Base-by-base conservation (phyloP, 2,113 vertebrate genomes). In the Bungarus multicinctus region DNA sequence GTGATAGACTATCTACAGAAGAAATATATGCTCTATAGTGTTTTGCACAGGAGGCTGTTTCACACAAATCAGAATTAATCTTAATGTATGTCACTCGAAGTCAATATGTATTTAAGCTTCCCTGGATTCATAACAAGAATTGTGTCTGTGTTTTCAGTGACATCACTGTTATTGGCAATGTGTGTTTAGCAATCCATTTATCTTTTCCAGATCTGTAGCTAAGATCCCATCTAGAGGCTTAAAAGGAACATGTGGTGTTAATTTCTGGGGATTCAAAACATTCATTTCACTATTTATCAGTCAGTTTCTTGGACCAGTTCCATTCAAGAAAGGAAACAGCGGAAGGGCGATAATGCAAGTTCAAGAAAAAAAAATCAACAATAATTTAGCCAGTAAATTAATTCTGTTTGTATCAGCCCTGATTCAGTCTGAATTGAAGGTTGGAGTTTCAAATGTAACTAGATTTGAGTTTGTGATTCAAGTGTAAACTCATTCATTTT, bases 91-190 rank as follows among this genome's bases (percentile, higher is more conserved):
- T 90, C 1, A 89, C 81, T 64, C 27, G 58, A 93, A 86, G 1
- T 12, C 53, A 20, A 89, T 92, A 25, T 92, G 20, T 81, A 5
- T 94, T 91, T 92, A 92, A 90, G 10, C 3, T 91, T 90, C 27
- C 12, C 27, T 3, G 87, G 16, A 45, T 53, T 91, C 0, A 30
- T 22, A 0, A 3, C 47, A 43, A 50, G 54, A 88, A 91, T 64
- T 60, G n/a, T 53, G 34, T 93, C 86, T 53, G 1, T 93, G 90
- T 92, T 91, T 45, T 91, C 1, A 58, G 57, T 86, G 85, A 3
- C 34, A 64, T 22, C 58, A 22, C 0, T 60, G 3, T n/a, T 89
- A 94, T 64, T 57, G 47, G 11, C 53, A 92, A 55, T 9, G 0
- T 27, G 9, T 22, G 88, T n/a, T 4, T 57, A 23, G 92, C 3